A percentile compares a stretch with the other conserved stretches of the same genome.
phyloP scores from a whole-genome alignment of 2,888 invertebrate genomes.

The Cantharis lateralis region DNA sequence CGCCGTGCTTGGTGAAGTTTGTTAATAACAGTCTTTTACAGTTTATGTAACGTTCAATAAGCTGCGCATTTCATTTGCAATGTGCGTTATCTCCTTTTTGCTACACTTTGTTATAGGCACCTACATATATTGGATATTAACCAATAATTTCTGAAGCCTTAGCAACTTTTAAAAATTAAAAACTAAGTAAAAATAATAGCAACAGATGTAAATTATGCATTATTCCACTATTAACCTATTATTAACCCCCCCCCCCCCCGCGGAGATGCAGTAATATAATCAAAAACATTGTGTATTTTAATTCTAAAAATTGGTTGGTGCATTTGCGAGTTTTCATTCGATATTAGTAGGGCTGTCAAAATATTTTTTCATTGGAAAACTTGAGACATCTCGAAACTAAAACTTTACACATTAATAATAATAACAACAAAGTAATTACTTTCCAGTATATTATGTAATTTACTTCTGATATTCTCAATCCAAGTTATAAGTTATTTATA shows the following conservation, averaged over 20 bases:
- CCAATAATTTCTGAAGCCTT: not conserved
- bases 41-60: not conserved
- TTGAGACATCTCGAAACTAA: not conserved
- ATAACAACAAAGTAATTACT: not conserved
- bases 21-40: constrained; percentile 6
- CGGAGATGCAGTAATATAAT: no score
- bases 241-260: no score
- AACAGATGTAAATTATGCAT: not conserved
- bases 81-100: not conserved
- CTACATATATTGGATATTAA: not conserved
- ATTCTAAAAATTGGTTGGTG: no score
- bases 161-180: no score
- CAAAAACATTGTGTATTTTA: no score
- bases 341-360: no score
- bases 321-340: not conserved
- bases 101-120: not conserved
- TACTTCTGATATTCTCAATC: not conserved
- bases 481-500: not conserved
- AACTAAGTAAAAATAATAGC: no score
- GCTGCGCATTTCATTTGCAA: not conserved
- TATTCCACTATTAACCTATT: no score
- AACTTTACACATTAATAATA: not conserved
- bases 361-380: no score
- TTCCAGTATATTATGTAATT: not conserved
- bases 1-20: constrained; percentile 4